Conservation (phyloP, 2,113 vertebrate species). For the Aythya baeri region DNA sequence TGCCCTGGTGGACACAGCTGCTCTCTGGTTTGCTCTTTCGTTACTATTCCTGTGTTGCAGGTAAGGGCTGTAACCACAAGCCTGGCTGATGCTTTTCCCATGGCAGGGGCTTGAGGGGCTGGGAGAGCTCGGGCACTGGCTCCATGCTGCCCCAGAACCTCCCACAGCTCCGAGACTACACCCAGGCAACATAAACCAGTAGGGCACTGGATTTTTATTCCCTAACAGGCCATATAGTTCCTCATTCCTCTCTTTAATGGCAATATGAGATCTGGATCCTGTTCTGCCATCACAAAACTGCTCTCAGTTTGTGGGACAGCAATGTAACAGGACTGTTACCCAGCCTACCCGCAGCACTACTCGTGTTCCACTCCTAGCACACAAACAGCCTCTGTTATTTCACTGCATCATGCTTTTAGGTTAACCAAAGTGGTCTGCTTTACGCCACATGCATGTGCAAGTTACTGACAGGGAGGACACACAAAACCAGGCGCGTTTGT, state of each 20-base stretch:
- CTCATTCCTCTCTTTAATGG: background rate
- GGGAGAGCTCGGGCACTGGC: background rate
- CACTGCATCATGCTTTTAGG: rapidly evolving
- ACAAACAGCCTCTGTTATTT: background rate
- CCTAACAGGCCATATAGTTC: rapidly evolving
- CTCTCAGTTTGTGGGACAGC: rapidly evolving
- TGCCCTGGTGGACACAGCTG: background rate
- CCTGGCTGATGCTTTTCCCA: conserved; percentile 2
- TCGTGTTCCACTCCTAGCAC: rapidly evolving
- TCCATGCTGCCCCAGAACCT: background rate
- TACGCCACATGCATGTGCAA: background rate
- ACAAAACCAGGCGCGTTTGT: background rate
- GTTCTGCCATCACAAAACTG: background rate
- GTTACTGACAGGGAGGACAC: rapidly evolving
- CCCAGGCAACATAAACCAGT: background rate
- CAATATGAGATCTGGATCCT: background rate
- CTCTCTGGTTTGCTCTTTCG: background rate
- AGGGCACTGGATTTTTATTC: rapidly evolving
- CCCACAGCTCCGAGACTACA: conserved; percentile 21
- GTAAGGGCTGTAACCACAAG: background rate
- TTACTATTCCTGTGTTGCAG: background rate
- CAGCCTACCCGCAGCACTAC: background rate
- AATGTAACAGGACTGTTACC: rapidly evolving
- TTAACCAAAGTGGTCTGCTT: background rate
- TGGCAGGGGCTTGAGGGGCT: background rate